A percentile compares a stretch with the other conserved stretches of the same genome.
Evolutionary conservation across 2,888 invertebrate genomes (phyloP).

Genomic region (Elegia similella): DNA sequence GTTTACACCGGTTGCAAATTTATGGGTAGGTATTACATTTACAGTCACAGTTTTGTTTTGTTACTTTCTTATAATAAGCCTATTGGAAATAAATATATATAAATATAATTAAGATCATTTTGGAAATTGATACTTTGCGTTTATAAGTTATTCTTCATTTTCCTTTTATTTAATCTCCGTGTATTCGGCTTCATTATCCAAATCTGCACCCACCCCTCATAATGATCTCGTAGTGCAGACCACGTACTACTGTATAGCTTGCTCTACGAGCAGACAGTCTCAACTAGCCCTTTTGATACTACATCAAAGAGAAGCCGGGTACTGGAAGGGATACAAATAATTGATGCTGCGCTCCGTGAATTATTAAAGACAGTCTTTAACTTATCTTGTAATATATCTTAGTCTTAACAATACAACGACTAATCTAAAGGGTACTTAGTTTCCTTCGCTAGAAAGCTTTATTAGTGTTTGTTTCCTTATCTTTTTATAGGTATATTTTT

Average conservation of each 20-base stretch:
- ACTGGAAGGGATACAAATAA: constrained; percentile 44
- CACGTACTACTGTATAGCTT: neutral
- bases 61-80: too few relatives aligned
- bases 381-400: constrained; percentile 9
- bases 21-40: too few relatives aligned
- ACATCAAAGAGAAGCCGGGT: constrained; percentile 57
- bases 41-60: too few relatives aligned
- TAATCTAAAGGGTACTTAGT: neutral
- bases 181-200: too few relatives aligned
- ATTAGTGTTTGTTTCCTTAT: neutral
- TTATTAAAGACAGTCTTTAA: constrained; percentile 41
- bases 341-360: constrained; percentile 51
- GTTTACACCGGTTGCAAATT: too few relatives aligned
- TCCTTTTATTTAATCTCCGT: too few relatives aligned
- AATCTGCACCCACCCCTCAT: too few relatives aligned
- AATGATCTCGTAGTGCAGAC: neutral
- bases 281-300: constrained; percentile 52
- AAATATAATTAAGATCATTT: too few relatives aligned
- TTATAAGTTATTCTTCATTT: too few relatives aligned
- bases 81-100: neutral
- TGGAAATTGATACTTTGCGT: too few relatives aligned
- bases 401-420: neutral
- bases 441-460: neutral
- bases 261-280: neutral
- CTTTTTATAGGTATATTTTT: too few relatives aligned